Base-by-base conservation (phyloP, 2,797 vertebrate species). In the Chelon labrosus region DNA sequence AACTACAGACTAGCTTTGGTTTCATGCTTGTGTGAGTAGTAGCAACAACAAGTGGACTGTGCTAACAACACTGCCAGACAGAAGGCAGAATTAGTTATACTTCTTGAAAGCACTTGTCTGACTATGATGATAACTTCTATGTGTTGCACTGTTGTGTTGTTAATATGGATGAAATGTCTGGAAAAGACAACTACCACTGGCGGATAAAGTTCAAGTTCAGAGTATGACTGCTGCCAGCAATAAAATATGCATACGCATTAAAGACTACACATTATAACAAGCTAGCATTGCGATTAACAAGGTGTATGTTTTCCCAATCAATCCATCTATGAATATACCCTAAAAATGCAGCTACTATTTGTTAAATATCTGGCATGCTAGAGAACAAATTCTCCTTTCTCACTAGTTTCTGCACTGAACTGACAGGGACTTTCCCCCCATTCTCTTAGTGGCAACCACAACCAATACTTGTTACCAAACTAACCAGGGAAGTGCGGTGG, bases 401-500 rank as follows among this genome's bases (percentile, higher is more conserved):
- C 6, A 8, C 5, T 35, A 35, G 31, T 35, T 35, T 35, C 31
- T 7, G 31, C 31, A 35, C 31, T 35, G 31, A 35, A 8, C 31
- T 31, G 31, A 31, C 31, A 31, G 2, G 2, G 10, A 1, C 16
- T 6, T 19, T 44, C 22, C 22, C 31, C 31, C 31, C 31, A 35
- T 35, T 35, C 31, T 7, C n/a, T 25, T 10, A 64, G 5, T 14
- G 6, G 22, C 22, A 71, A 49, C 46, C n/a, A 49, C 11, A 37
- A 27, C 17, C 41, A 74, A 80, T 8, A 39, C 6, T n/a, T 35
- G 35, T 31, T 35, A 42, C 22, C 52, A 83, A 81, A 85, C 85
- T 85, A 94, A 98, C 98, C 97, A 91, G 97, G 97, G 72, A 97
- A 97, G 88, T 97, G 97, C 79, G 97, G 97, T 42, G 97, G 97